Evolutionary conservation across 2,888 invertebrate species (phyloP).

Genomic region (Aproaerema taeniolella): DNA sequence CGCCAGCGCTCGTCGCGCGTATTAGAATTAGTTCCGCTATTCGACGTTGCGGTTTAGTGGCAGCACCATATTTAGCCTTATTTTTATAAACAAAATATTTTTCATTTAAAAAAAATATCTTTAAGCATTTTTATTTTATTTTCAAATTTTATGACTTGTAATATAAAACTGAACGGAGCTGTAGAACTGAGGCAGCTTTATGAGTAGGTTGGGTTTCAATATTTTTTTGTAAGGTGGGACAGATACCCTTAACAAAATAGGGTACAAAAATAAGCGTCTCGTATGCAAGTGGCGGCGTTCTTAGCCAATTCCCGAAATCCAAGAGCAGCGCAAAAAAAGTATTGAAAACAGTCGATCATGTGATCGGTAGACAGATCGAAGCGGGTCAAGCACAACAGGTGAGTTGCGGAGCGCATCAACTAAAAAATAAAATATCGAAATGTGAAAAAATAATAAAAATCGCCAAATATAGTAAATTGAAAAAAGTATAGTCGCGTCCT

Average conservation of each 20-base stretch:
- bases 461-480: conserved; percentile 74
- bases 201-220: too few species aligned
- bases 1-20: conserved; percentile 45
- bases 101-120: not conserved
- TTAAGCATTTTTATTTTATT: not conserved
- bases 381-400: conserved; percentile 77
- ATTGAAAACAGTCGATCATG: conserved; percentile 66
- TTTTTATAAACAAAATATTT: not conserved
- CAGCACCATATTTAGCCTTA: conserved; percentile 39
- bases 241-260: too few species aligned
- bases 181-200: too few species aligned
- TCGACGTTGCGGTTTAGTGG: conserved; percentile 47
- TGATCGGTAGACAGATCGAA: conserved; percentile 69
- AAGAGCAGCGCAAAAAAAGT: too few species aligned
- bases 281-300: too few species aligned
- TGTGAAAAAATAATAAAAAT: conserved; percentile 77
- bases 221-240: too few species aligned
- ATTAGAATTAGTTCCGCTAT: conserved; percentile 59
- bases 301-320: too few species aligned
- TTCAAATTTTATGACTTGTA: too few species aligned
- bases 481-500: conserved; percentile 59
- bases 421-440: conserved; percentile 78
- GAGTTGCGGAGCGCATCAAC: conserved; percentile 73
- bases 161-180: too few species aligned
- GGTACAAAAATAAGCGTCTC: too few species aligned